Percentiles rank a stretch among this genome's conserved stretches.
These are phyloP conservation scores for Drosophila ohnishii DNA, from an alignment of 1,140 invertebrate species.

Conservation along the genomic window DNA sequence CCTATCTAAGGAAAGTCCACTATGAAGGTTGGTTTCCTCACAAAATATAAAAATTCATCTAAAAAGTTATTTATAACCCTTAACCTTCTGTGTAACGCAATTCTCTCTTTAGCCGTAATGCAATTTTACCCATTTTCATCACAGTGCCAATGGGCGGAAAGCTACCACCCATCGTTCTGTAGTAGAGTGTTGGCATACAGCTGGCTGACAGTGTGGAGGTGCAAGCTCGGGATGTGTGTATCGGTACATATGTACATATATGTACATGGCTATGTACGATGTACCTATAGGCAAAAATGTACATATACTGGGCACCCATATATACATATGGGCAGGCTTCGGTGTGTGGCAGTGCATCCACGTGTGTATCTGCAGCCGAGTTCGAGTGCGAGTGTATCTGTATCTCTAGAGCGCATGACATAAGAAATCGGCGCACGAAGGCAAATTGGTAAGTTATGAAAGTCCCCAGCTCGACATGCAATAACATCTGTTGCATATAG, in stretches of 20 bases:
- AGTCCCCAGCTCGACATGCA: conserved; percentile 47
- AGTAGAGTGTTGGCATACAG: conserved; percentile 13
- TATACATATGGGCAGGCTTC: not conserved
- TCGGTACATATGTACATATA: conserved; percentile 21
- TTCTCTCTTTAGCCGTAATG: conserved; percentile 14
- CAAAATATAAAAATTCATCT: not conserved
- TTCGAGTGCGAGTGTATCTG: conserved; percentile 15
- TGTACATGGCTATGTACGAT: conserved; percentile 8
- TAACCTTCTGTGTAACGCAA: conserved; percentile 8
- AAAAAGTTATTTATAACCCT: not conserved
- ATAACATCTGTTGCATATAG: conserved; percentile 74
- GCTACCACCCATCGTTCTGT: not conserved
- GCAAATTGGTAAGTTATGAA: conserved; percentile 62
- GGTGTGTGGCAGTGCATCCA: conserved; percentile 19
- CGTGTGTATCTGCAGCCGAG: conserved; percentile 18
- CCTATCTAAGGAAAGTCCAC: not conserved
- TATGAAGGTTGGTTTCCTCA: no score
- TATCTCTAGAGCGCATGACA: conserved; percentile 60
- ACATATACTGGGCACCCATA: conserved; percentile 16
- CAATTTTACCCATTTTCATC: conserved; percentile 24
- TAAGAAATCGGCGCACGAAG: conserved; percentile 66
- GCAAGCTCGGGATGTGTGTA: conserved; percentile 26
- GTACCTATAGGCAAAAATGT: conserved; percentile 3
- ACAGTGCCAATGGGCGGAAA: conserved; percentile 9
- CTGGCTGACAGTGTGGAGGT: conserved; percentile 30